Evolutionary conservation across 2,113 vertebrate genomes (phyloP).

Genomic region (Panthera tigris): DNA sequence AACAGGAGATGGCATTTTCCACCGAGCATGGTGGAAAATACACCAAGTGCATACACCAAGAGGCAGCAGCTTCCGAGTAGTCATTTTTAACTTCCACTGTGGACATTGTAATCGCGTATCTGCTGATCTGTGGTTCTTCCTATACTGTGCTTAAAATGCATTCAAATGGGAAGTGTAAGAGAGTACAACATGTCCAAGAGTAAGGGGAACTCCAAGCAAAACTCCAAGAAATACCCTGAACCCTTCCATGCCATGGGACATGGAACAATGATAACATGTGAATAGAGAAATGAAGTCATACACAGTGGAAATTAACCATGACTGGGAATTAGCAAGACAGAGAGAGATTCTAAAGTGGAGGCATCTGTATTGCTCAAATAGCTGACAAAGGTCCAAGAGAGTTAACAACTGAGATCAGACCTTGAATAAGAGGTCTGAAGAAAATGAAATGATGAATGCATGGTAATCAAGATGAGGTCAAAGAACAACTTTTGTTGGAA

Average conservation of each 20-base stretch:
- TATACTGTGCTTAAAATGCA: not conserved
- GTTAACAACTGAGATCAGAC: not conserved
- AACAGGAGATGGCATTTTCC: not conserved
- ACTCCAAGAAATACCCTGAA: not conserved
- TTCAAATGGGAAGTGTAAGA: not conserved
- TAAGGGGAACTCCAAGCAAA: not conserved
- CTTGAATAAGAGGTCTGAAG: not conserved
- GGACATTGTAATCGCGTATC: accelerated
- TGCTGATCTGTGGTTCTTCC: not conserved
- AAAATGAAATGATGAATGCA: not conserved
- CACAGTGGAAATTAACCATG: not conserved
- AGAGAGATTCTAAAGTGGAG: not conserved
- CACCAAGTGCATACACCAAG: no score
- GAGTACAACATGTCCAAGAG: not conserved
- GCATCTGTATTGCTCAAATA: not conserved
- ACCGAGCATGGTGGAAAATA: not conserved
- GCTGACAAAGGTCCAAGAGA: not conserved
- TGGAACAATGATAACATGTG: not conserved
- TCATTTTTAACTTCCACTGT: not conserved
- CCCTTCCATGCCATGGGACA: accelerated
- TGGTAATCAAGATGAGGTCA: not conserved
- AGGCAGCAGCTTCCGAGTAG: not conserved
- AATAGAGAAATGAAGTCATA: not conserved
- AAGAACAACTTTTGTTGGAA: not conserved
- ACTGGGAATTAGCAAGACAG: not conserved